Conservation (phyloP, 2,797 vertebrate species). For the Meriones psammophilus region DNA sequence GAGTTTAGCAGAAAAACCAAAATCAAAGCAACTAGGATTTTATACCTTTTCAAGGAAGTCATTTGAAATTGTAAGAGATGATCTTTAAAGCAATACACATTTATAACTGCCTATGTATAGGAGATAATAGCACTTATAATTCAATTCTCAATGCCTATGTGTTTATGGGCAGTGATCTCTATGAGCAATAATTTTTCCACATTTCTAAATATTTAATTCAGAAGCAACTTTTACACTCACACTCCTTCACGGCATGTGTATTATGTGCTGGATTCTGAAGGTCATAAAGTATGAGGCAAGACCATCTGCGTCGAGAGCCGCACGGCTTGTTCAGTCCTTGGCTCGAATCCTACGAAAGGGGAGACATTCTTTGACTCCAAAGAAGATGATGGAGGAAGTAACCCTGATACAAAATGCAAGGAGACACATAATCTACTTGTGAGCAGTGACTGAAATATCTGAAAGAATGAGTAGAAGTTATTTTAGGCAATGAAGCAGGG, state of each 20-base stretch:
- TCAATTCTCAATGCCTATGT: slow-evolving; percentile 13
- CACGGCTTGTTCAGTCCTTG: slow-evolving; percentile 53
- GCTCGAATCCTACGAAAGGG: slow-evolving; percentile 57
- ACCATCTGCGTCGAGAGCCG: slow-evolving; percentile 6
- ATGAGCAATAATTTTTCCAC: slow-evolving; percentile 36
- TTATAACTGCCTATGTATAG: slow-evolving; percentile 25
- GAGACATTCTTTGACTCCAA: slow-evolving; percentile 17
- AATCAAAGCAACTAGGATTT: slow-evolving; percentile 41
- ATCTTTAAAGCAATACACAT: slow-evolving; percentile 43
- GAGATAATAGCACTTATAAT: slow-evolving; percentile 35
- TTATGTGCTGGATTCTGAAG: slow-evolving; percentile 39
- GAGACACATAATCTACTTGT: background rate
- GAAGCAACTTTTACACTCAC: slow-evolving; percentile 28
- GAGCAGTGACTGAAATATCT: background rate
- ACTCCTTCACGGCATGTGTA: background rate
- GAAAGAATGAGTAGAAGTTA: background rate
- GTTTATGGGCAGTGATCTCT: slow-evolving; percentile 15
- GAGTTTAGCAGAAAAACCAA: slow-evolving; percentile 41
- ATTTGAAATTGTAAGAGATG: slow-evolving; percentile 59
- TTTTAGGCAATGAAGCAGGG: background rate
- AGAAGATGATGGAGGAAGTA: slow-evolving; percentile 28
- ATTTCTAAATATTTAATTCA: slow-evolving; percentile 66
- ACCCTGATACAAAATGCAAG: background rate
- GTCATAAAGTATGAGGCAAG: slow-evolving; percentile 35
- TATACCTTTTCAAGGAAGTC: slow-evolving; percentile 1